Percentiles rank a stretch among this genome's conserved stretches.
phyloP scores from a whole-genome alignment of 2,888 invertebrate genomes.

The Zeuzera pyrina region DNA sequence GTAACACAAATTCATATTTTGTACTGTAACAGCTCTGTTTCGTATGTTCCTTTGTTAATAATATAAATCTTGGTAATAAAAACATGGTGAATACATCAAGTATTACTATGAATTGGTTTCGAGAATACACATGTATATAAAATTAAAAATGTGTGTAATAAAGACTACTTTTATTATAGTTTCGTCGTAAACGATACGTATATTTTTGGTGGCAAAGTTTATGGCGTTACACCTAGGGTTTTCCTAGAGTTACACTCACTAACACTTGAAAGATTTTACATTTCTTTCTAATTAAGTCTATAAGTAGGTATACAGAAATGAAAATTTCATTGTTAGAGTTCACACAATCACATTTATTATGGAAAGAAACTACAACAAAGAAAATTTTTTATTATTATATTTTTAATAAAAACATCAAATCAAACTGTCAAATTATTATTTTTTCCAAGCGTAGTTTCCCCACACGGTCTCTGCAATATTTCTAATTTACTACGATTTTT shows the following conservation, averaged over 20 bases:
- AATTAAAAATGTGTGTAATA: too few species aligned
- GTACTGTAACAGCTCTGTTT: too few species aligned
- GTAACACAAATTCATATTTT: too few species aligned
- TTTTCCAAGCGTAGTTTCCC: constrained; percentile 72
- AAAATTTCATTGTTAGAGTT: constrained; percentile 26
- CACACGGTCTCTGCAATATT: constrained; percentile 58
- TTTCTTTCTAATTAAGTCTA: constrained; percentile 4
- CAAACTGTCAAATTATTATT: constrained; percentile 56
- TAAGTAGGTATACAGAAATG: constrained; percentile 15
- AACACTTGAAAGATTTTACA: not conserved
- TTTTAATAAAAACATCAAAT: constrained; percentile 59
- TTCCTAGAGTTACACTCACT: constrained; percentile 1
- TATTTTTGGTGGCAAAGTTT: not conserved
- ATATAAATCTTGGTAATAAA: too few species aligned
- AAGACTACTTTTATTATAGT: too few species aligned
- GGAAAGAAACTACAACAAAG: constrained; percentile 66
- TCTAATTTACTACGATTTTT: constrained; percentile 2
- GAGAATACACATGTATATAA: too few species aligned
- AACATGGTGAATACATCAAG: too few species aligned
- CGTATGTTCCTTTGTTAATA: too few species aligned
- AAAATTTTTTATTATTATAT: constrained; percentile 30
- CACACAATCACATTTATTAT: constrained; percentile 41
- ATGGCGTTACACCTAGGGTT: constrained; percentile 1
- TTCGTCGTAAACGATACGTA: too few species aligned
- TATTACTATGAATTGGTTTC: too few species aligned